Conservation (phyloP, 2,888 invertebrate genomes). For the Athrips mouffetella region DNA sequence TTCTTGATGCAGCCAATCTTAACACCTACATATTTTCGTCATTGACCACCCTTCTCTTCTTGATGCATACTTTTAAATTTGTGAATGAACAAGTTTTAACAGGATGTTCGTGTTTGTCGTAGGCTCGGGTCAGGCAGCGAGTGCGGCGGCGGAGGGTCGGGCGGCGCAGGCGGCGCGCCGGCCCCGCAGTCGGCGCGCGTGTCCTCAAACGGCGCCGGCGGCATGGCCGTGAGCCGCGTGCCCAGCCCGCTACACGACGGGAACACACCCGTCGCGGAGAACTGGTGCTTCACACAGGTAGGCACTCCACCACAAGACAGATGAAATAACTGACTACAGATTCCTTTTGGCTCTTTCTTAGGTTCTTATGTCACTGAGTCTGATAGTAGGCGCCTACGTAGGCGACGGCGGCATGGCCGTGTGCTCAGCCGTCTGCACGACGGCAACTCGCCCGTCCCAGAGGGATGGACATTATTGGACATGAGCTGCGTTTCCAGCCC, state of each 20-base stretch:
- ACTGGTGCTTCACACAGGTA: slow-evolving; percentile 99
- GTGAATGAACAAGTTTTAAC: too few relatives aligned
- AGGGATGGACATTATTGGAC: neutral
- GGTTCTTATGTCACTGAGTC: too few relatives aligned
- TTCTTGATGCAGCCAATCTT: too few relatives aligned
- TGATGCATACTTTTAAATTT: too few relatives aligned
- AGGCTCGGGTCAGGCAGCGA: slow-evolving; percentile 82
- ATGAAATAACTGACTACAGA: neutral
- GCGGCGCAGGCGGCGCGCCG: slow-evolving; percentile 73
- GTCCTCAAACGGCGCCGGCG: slow-evolving; percentile 90
- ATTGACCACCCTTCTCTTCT: too few relatives aligned
- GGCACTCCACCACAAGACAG: neutral
- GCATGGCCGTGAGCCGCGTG: slow-evolving; percentile 97
- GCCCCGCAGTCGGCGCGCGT: slow-evolving; percentile 91
- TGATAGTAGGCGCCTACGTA: too few relatives aligned
- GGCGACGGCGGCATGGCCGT: neutral
- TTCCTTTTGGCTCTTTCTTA: too few relatives aligned
- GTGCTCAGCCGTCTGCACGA: neutral
- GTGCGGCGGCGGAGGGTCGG: slow-evolving; percentile 72
- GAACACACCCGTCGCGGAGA: slow-evolving; percentile 98
- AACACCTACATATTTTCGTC: too few relatives aligned
- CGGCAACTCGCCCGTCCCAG: neutral
- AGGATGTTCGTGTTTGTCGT: slow-evolving; percentile 47
- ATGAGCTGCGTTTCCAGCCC: neutral
- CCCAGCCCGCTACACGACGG: slow-evolving; percentile 97